Evolutionary conservation across 37 sponge, comb jelly and placozoan genomes (phyloP).

Genomic region (Tethya wilhelma): DNA sequence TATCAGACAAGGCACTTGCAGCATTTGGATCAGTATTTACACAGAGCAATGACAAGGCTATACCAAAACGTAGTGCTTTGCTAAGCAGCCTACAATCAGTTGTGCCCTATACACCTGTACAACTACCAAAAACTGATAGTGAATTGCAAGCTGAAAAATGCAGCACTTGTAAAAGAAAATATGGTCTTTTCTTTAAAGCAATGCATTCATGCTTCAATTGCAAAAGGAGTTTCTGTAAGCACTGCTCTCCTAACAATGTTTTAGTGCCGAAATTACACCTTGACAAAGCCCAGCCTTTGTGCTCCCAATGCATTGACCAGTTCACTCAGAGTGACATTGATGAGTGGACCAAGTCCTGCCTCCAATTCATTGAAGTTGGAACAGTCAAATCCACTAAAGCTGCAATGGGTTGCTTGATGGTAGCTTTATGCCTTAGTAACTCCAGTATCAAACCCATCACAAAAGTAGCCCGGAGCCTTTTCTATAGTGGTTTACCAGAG

Average conservation of each 20-base stretch:
- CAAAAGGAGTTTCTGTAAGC: not conserved
- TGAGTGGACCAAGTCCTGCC: not conserved
- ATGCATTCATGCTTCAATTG: not conserved
- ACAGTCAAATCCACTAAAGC: not conserved
- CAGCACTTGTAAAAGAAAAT: not conserved
- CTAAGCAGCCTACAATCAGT: not conserved
- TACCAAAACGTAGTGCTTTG: not conserved
- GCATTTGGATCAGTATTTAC: not conserved
- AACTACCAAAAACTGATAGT: not conserved
- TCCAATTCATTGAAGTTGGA: not conserved
- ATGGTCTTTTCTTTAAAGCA: not conserved
- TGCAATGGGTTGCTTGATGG: not conserved
- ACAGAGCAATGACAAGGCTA: not conserved
- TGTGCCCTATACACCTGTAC: not conserved
- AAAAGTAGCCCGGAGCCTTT: not conserved
- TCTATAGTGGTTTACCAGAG: not conserved
- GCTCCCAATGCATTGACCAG: not conserved
- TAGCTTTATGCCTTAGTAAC: not conserved
- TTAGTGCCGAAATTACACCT: not conserved
- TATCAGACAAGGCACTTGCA: not conserved
- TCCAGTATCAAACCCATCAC: not conserved
- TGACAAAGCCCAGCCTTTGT: not conserved
- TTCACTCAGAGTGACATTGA: not conserved
- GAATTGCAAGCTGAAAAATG: not conserved
- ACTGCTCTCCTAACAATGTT: not conserved